Percentiles rank a stretch among this genome's conserved stretches.
phyloP scores from a whole-genome alignment of 2,113 vertebrate species.

The Channa maculata region DNA sequence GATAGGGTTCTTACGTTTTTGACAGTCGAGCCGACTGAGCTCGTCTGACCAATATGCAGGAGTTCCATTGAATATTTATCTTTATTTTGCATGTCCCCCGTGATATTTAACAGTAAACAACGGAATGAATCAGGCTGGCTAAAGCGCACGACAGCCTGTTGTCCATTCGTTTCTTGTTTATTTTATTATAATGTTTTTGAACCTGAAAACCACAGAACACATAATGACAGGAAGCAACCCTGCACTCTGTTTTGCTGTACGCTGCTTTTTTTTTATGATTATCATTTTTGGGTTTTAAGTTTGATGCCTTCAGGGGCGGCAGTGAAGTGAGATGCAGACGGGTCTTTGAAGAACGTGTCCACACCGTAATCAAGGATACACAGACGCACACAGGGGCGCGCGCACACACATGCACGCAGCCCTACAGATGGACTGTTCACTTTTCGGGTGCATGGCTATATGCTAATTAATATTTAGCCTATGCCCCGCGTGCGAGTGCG shows the following conservation, averaged over 20 bases:
- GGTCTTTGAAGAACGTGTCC: slow-evolving; percentile 31
- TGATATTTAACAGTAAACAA: slow-evolving; percentile 8
- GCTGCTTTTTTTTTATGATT: too few species aligned
- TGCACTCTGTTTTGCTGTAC: too few species aligned
- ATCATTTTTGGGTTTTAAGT: too few species aligned
- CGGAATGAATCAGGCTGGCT: slow-evolving; percentile 26
- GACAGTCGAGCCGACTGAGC: slow-evolving; percentile 17
- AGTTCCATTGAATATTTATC: slow-evolving; percentile 2
- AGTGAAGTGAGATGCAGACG: slow-evolving; percentile 24
- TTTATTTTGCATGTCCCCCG: background rate
- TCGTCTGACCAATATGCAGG: slow-evolving; percentile 1
- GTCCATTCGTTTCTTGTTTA: slow-evolving; percentile 22
- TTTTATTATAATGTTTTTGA: background rate
- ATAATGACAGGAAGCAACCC: too few species aligned
- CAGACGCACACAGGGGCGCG: background rate
- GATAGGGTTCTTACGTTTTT: slow-evolving; percentile 2
- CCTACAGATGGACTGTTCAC: too few species aligned
- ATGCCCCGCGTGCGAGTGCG: too few species aligned
- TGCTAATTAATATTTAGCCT: too few species aligned
- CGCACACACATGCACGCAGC: background rate
- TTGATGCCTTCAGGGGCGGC: slow-evolving; percentile 9
- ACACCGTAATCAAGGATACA: slow-evolving; percentile 45
- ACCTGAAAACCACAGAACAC: background rate
- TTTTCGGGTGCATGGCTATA: too few species aligned
- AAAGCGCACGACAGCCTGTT: slow-evolving; percentile 63